phyloP scores from a whole-genome alignment of 2,113 vertebrate species.

The Gracilinanus agilis region DNA sequence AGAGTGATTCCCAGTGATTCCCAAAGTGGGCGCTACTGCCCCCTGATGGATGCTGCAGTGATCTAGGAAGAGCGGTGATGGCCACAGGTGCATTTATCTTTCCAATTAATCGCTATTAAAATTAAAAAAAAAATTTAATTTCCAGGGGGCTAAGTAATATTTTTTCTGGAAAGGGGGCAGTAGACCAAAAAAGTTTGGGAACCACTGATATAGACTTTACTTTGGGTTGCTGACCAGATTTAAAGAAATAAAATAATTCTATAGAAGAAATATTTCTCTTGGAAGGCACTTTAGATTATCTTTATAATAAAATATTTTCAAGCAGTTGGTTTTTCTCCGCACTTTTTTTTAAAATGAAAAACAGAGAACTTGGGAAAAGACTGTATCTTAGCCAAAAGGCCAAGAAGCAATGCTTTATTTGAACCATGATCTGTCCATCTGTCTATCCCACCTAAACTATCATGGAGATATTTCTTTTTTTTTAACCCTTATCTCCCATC shows the following conservation, averaged over 20 bases:
- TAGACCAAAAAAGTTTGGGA: too few relatives aligned
- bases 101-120: too few relatives aligned
- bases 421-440: not conserved
- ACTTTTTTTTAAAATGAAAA: conserved; percentile 55
- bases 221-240: conserved; percentile 55
- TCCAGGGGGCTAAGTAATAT: too few relatives aligned
- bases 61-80: too few relatives aligned
- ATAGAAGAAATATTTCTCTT: conserved; percentile 69
- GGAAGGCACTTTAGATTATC: conserved; percentile 54
- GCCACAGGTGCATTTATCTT: too few relatives aligned
- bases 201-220: too few relatives aligned
- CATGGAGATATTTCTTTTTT: not conserved
- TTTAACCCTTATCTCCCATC: too few relatives aligned
- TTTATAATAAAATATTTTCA: conserved; percentile 61
- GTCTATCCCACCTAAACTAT: not conserved
- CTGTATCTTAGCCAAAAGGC: not conserved
- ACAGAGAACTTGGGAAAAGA: not conserved
- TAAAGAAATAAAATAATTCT: conserved; percentile 74
- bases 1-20: too few relatives aligned
- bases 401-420: not conserved
- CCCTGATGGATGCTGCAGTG: too few relatives aligned
- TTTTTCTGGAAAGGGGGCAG: too few relatives aligned
- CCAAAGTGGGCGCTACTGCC: too few relatives aligned
- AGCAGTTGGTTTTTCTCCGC: conserved; percentile 41
- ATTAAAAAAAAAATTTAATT: too few relatives aligned